These are phyloP conservation scores for Pipra filicauda DNA, from an alignment of 2,113 vertebrate species.

Conservation along the genomic window DNA sequence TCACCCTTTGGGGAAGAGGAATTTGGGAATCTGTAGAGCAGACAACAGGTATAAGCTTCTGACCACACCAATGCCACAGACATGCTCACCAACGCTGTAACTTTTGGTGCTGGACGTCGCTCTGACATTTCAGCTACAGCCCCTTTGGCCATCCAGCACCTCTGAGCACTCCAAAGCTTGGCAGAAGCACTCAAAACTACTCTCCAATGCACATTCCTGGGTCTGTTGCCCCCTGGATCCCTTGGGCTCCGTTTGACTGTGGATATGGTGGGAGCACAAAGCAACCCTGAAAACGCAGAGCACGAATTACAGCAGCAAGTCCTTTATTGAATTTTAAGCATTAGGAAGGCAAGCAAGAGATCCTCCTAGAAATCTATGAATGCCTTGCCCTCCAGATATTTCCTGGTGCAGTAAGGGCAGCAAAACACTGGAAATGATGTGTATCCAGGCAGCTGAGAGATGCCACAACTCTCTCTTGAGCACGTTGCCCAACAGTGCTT, in stretches of 20 bases:
- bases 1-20: not conserved
- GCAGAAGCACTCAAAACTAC: no score
- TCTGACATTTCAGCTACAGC: not conserved
- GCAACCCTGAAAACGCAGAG: not conserved
- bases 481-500: accelerated
- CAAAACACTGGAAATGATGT: not conserved
- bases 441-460: not conserved
- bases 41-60: not conserved
- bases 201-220: no score
- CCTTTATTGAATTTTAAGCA: not conserved
- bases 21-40: not conserved
- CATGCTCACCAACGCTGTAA: not conserved
- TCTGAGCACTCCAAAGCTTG: not conserved
- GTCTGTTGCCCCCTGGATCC: not conserved
- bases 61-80: not conserved
- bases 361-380: not conserved
- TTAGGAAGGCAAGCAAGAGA: not conserved
- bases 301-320: not conserved
- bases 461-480: not conserved
- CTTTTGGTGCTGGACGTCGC: not conserved
- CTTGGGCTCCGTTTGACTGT: not conserved
- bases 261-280: not conserved
- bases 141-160: not conserved
- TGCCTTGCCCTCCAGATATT: not conserved
- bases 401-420: not conserved